Percentiles rank a stretch among this genome's conserved stretches.
phyloP scores from a whole-genome alignment of 2,888 invertebrate species.

The Leucophora obtusa region DNA sequence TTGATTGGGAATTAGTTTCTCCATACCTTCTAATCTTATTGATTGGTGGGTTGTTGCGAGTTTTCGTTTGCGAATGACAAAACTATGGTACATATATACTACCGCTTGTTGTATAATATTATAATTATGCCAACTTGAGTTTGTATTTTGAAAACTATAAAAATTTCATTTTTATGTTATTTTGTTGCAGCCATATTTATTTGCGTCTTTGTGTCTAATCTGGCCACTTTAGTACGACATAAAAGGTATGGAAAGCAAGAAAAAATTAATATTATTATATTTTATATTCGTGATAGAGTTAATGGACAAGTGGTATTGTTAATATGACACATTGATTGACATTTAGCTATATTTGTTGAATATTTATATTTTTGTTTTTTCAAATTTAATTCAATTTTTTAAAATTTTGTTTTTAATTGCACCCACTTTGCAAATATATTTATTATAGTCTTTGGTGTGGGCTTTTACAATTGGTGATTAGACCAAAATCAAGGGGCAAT shows the following conservation, averaged over 20 bases:
- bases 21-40: conserved; percentile 44
- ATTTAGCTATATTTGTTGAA: conserved; percentile 52
- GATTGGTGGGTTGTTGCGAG: conserved; percentile 32
- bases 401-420: conserved; percentile 49
- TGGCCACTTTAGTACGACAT: conserved; percentile 23
- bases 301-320: conserved; percentile 62
- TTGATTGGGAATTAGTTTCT: conserved; percentile 51
- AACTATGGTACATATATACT: no score
- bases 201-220: conserved; percentile 20
- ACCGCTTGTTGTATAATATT: conserved; percentile 50
- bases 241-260: conserved; percentile 19
- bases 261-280: conserved; percentile 14
- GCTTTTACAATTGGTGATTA: no score
- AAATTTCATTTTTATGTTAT: conserved; percentile 59
- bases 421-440: conserved; percentile 30
- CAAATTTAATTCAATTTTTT: conserved; percentile 1
- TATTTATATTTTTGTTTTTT: conserved; percentile 8
- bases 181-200: conserved; percentile 23
- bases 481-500: no score
- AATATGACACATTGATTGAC: conserved; percentile 64
- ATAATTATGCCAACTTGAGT: conserved; percentile 66
- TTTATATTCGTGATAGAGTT: conserved; percentile 27
- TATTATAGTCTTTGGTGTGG: no score
- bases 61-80: conserved; percentile 13
- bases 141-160: conserved; percentile 62